A percentile compares a stretch with the other conserved stretches of the same genome.
Conservation (phyloP, 2,113 vertebrate genomes). For the Phocoena sinus region DNA sequence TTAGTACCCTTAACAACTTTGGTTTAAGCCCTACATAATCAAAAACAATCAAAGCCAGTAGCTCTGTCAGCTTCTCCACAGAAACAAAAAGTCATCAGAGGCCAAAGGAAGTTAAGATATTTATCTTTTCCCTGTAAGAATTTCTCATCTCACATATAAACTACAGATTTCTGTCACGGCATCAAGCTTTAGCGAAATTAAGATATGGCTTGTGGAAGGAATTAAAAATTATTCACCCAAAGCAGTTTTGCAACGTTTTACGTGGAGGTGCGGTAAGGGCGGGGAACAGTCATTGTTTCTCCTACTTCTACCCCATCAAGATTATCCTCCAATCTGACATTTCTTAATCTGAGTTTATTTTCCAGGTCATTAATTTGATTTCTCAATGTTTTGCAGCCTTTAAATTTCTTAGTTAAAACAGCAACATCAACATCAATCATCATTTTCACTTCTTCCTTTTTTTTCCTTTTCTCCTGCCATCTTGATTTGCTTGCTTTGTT, state of each 20-base stretch:
- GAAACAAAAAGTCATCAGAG: background rate
- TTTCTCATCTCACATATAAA: slow-evolving; percentile 17
- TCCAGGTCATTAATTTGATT: slow-evolving; percentile 69
- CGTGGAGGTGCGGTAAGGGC: background rate
- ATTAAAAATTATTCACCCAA: slow-evolving; percentile 34
- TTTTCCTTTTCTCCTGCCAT: slow-evolving; percentile 5
- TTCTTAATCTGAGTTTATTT: slow-evolving; percentile 65
- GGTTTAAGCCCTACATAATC: background rate
- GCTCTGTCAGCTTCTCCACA: background rate
- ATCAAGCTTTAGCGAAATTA: slow-evolving; percentile 12
- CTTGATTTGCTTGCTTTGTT: background rate
- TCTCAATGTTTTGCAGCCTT: slow-evolving; percentile 48
- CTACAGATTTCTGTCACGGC: background rate
- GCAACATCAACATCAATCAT: slow-evolving; percentile 33
- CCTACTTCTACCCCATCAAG: background rate
- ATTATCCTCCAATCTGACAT: slow-evolving; percentile 49
- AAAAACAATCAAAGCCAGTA: background rate
- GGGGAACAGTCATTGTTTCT: background rate
- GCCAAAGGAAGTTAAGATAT: background rate
- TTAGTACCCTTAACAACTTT: background rate
- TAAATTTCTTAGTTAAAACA: slow-evolving; percentile 45
- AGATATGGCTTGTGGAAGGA: background rate
- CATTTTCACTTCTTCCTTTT: slow-evolving; percentile 41
- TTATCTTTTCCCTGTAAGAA: slow-evolving; percentile 26
- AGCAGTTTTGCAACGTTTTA: slow-evolving; percentile 9